Base-by-base conservation (phyloP, 2,797 vertebrate species). In the Falco novaeseelandiae region DNA sequence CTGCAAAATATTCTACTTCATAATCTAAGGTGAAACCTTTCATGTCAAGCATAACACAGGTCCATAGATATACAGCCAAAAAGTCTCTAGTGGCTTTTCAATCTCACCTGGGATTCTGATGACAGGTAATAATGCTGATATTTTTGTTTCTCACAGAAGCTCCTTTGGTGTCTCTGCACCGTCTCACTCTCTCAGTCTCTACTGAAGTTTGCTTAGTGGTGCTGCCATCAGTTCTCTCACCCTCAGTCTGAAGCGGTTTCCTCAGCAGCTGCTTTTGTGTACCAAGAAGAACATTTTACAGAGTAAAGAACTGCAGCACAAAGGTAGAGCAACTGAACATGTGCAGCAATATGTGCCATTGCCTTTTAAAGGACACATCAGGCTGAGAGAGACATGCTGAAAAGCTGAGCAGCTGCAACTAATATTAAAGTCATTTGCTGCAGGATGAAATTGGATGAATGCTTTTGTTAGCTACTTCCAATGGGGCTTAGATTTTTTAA, bases 261-360 rank as follows among this genome's bases (percentile, higher is more conserved):
- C 98, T 98, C 98, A 98, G 98, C 98, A 96, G 98, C 98, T 97
- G 98, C 98, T 98, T 99, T 99, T 99, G 98, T 99, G 98, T 97
- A 97, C 98, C 57, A 96, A 97, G 98, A 97, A 98, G 93, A 97
- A 98, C 96, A 95, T 97, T 94, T 96, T 96, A 44, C 58, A n/a
- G 70, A 59, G 89, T 48, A 58, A 79, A 92, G 85, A 86, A 95
- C 10, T 30, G 89, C 92, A 80, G 93, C 96, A 97, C 97, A 96
- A 96, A 97, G 96, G 94, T 97, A 97, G 87, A 94, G 92, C 81
- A 38, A 73, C 67, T 38, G 90, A 95, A 88, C 57, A 21, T 3
- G 79, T 85, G 94, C 87, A 44, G 90, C 87, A 58, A 52, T 65
- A 92, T 48, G 65, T 89, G 96, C 96, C 48, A 44, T 51, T 89